Evolutionary conservation across 1,140 invertebrate species (phyloP).

Genomic region (Brachionus sp.): DNA sequence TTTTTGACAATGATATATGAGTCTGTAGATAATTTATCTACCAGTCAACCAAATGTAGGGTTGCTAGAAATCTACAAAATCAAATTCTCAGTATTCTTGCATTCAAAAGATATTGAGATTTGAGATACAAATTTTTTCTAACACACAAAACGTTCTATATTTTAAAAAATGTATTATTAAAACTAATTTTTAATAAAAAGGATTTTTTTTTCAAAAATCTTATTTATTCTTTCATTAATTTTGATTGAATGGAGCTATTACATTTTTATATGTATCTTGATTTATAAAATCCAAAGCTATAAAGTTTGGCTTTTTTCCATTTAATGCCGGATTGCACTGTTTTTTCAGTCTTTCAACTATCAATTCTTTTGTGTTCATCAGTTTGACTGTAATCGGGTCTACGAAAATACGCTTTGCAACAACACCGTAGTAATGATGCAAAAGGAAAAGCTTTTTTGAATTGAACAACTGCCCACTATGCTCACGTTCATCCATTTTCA

Average conservation of each 20-base stretch:
- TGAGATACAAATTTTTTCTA: no score
- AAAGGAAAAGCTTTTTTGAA: slow-evolving; percentile 24
- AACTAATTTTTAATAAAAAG: no score
- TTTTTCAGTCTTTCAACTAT: background rate
- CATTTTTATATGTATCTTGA: background rate
- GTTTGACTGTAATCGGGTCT: background rate
- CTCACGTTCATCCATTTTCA: background rate
- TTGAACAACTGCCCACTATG: background rate
- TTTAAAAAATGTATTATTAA: no score
- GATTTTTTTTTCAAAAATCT: no score
- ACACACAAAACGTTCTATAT: no score
- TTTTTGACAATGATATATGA: no score
- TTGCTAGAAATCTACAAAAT: no score
- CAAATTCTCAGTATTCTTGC: no score
- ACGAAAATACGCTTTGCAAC: background rate
- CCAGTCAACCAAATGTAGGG: no score
- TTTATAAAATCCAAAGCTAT: slow-evolving; percentile 31
- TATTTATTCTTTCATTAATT: no score
- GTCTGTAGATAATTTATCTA: no score
- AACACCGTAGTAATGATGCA: slow-evolving; percentile 40
- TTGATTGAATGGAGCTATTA: slow-evolving; percentile 14
- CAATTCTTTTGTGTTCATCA: slow-evolving; percentile 33
- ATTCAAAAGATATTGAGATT: no score
- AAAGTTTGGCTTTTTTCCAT: slow-evolving; percentile 25
- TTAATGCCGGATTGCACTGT: background rate